These are phyloP conservation scores for Metacarcinus magister DNA, from an alignment of 2,888 invertebrate species.

Conservation along the genomic window DNA sequence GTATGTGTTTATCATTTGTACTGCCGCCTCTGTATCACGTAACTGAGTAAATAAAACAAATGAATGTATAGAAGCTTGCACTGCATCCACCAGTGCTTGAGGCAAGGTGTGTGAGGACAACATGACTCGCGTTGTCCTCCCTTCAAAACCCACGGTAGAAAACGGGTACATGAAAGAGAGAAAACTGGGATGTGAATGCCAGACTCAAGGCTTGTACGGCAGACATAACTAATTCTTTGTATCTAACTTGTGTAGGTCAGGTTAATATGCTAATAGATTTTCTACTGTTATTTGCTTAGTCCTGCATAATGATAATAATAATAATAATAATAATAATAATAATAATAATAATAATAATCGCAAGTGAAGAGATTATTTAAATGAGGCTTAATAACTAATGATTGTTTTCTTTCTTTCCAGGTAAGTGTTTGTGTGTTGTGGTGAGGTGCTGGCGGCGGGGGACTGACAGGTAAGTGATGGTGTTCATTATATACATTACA, in stretches of 20 bases:
- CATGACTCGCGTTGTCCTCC: background rate
- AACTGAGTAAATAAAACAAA: too few species aligned
- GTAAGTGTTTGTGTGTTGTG: background rate
- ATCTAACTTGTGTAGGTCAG: background rate
- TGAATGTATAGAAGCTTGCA: background rate
- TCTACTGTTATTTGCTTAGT: too few species aligned
- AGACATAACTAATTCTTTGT: background rate
- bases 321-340: background rate
- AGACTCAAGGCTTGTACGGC: background rate
- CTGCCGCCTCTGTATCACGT: too few species aligned
- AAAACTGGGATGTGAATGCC: background rate
- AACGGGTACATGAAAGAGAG: constrained; percentile 3
- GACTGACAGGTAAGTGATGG: background rate
- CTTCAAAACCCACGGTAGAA: constrained; percentile 37
- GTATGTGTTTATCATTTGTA: background rate
- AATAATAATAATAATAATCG: background rate
- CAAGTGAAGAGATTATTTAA: too few species aligned
- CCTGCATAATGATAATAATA: too few species aligned
- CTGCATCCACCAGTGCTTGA: background rate
- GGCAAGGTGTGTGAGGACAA: background rate
- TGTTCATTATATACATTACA: background rate
- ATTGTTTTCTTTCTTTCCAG: background rate
- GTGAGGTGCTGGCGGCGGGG: background rate
- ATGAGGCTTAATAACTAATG: background rate
- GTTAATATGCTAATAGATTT: background rate